phyloP scores from a whole-genome alignment of 2,797 vertebrate genomes.

The Coracias cyanogaster region DNA sequence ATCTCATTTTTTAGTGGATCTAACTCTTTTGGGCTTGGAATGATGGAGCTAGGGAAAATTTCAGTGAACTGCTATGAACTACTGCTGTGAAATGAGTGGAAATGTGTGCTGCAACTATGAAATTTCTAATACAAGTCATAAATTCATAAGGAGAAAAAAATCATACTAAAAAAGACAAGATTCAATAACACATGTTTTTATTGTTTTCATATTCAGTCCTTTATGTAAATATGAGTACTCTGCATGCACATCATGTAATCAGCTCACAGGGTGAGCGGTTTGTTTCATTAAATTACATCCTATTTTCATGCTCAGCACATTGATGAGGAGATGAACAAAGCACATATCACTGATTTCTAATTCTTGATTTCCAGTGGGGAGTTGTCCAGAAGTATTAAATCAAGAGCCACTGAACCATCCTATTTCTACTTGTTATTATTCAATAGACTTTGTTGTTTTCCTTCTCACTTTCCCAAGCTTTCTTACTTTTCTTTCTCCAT shows the following conservation, averaged over 20 bases:
- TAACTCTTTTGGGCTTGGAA: not conserved
- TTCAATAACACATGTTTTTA: not conserved
- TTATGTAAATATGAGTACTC: not conserved
- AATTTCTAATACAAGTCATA: not conserved
- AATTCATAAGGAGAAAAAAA: not conserved
- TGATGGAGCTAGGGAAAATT: not conserved
- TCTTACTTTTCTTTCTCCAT: not conserved
- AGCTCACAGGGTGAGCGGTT: not conserved
- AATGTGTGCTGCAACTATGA: not conserved
- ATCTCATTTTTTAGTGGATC: not conserved
- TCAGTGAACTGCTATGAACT: not conserved
- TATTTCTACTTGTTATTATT: not conserved
- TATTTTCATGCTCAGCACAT: conserved; percentile 24
- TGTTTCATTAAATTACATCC: conserved; percentile 16
- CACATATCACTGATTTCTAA: conserved; percentile 7
- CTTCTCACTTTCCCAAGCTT: not conserved
- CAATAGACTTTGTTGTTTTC: not conserved
- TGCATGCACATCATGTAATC: not conserved
- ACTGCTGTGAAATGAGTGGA: not conserved
- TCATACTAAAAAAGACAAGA: not conserved
- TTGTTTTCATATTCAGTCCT: not conserved
- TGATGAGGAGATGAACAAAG: conserved; percentile 34
- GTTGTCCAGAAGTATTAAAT: conserved; percentile 16
- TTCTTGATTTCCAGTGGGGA: conserved; percentile 26
- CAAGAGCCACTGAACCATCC: not conserved